Evolutionary conservation across 2,888 invertebrate species (phyloP), one percentile per base, ranked within the genome.

Genomic region (Machimus atricapillus): DNA sequence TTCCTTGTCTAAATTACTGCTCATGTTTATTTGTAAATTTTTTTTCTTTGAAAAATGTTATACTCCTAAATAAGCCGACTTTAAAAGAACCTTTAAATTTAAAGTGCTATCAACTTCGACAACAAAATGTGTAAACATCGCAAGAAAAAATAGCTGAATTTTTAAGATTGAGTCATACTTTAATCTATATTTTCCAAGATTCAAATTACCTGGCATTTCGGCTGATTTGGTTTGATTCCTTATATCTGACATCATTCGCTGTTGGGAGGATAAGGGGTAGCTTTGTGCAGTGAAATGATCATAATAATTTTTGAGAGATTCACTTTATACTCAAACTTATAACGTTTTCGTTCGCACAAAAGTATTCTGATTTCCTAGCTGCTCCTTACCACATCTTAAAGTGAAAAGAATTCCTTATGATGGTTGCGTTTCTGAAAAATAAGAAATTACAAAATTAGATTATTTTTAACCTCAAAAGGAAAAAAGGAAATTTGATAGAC

Each of bases 191-290:
- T 40, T 40, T 40, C 12, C 0, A 12, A 46, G 43, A 56, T 56
- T 19, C 19, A 74, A 81, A 37, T 87, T 88, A 88, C 88, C 88
- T 82, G 88, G 88, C 88, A 88, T 88, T 85, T 88, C 88, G 88
- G 66, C 66, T 85, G 87, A 83, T 85, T 87, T 87, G 58, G 85
- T 87, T 87, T 82, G 87, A 86, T 88, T 88, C 52, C 88, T 88
- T 78, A 88, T 88, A 87, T 88, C 88, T 88, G 88, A 88, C 88
- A 88, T 88, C 88, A 88, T 88, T 88, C 87, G 77, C 87, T 87
- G 87, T 85, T 86, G 58, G 87, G 56, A 88, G 88, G 88, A 76
- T 81, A 74, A 85, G 85, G 87, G 87, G 83, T 87, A 82, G 83
- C 76, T 86, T 31, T 66, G 56, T 88, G 87, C 88, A 86, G 85